Evolutionary conservation across 2,113 vertebrate genomes (phyloP).

Genomic region (Thalassoma bifasciatum): DNA sequence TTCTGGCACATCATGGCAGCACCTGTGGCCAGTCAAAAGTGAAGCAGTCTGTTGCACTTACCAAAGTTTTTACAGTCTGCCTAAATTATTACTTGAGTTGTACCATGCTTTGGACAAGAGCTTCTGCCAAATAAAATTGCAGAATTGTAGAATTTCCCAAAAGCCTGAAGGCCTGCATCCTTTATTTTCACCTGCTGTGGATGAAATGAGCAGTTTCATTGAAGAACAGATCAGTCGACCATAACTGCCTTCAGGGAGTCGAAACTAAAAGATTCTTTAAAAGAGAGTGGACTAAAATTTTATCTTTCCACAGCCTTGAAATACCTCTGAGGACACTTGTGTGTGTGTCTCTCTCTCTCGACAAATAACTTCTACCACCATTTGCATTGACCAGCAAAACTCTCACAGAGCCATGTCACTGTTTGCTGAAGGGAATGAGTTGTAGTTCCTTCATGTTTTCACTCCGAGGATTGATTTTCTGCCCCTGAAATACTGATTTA

Average conservation of each 20-base stretch:
- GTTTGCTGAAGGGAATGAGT: slow-evolving; percentile 40
- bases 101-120: too few species aligned
- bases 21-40: too few species aligned
- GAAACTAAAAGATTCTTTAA: too few species aligned
- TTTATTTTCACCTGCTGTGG: slow-evolving; percentile 43
- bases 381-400: slow-evolving; percentile 67
- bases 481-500: slow-evolving; percentile 10
- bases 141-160: too few species aligned
- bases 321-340: not conserved
- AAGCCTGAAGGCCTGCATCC: slow-evolving; percentile 59
- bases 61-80: too few species aligned
- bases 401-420: slow-evolving; percentile 32
- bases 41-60: too few species aligned
- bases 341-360: not conserved
- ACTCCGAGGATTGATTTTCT: slow-evolving; percentile 34
- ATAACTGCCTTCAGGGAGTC: slow-evolving; percentile 56
- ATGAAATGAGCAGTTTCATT: slow-evolving; percentile 69
- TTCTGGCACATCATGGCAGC: too few species aligned
- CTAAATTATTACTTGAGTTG: too few species aligned
- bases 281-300: too few species aligned
- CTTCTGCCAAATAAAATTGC: too few species aligned
- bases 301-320: slow-evolving; percentile 3
- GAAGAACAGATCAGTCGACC: slow-evolving; percentile 74
- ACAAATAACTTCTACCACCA: slow-evolving; percentile 33
- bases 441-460: slow-evolving; percentile 11